Base-by-base conservation (phyloP, 2,113 vertebrate species). In the Salvelinus fontinalis region DNA sequence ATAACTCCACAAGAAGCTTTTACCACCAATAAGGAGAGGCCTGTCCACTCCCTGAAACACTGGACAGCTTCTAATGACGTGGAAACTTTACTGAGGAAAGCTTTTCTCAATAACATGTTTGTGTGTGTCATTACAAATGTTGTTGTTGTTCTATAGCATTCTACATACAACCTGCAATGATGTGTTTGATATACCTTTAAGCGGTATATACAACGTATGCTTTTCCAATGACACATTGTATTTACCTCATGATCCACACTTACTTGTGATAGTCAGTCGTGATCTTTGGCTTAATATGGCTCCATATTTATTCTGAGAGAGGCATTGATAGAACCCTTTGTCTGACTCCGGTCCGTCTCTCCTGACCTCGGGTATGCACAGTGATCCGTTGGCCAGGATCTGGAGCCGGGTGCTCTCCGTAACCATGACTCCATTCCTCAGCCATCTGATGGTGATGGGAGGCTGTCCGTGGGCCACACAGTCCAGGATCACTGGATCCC, bases 221-320 rank as follows among this genome's bases (percentile, higher is more conserved):
- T 22, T 22, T 16, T 62, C 7, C 16, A 62, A 5, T 3, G 39
- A 22, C 59, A 14, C 74, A 78, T 80, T 31, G 16, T 48, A 59
- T 34, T 39, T 24, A 65, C 54, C 27, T 24, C 70, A 20, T 49
- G 20, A 68, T 71, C 67, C 77, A 82, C 83, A 97, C 97, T 97
- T 93, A 99, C 97, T 94, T 94, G 96, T 94, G 88, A 99, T 91
- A 18, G 95, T 95, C 75, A 99, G 94, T 67, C 89, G 95, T 80
- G 97, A 95, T 94, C 96, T 98, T 91, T 96, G 96, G 92, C 97
- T 99, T 80, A 99, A 91, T 88, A 99, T 95, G 79, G 97, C 96
- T 87, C 97, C 97, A 0, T 95, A 94, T 90, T 94, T 96, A 93
- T 98, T 98, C 81, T 95, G 84, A 7, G 96, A 96, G 85, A 99